Evolutionary conservation across 2,888 invertebrate genomes (phyloP).

Genomic region (Agriopis marginaria): DNA sequence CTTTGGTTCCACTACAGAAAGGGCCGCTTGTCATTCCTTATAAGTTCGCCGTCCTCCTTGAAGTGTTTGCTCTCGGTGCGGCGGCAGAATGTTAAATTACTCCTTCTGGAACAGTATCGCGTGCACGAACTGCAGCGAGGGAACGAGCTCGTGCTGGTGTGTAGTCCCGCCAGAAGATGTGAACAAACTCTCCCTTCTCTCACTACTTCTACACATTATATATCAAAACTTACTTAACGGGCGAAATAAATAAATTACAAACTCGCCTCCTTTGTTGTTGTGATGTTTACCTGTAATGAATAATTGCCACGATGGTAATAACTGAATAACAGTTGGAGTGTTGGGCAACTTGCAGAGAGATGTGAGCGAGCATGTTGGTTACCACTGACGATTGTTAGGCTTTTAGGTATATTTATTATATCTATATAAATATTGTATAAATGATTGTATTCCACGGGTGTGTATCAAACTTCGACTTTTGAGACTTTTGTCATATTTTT

Average conservation of each 20-base stretch:
- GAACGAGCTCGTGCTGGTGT: conserved; percentile 61
- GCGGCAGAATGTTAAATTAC: conserved; percentile 64
- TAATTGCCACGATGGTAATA: no score
- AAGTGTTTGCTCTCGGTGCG: conserved; percentile 61
- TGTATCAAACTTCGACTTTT: no score
- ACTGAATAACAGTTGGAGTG: no score
- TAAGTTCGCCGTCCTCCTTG: conserved; percentile 45
- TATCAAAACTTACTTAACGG: conserved; percentile 71
- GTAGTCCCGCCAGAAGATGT: conserved; percentile 71
- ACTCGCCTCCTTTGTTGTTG: conserved; percentile 52
- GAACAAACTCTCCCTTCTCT: conserved; percentile 61
- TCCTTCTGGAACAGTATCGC: conserved; percentile 73
- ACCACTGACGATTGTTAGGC: no score
- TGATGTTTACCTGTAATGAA: conserved; percentile 28
- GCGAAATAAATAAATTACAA: conserved; percentile 59
- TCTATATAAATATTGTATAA: no score
- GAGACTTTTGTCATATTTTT: no score
- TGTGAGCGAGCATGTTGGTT: no score
- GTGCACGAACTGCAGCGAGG: conserved; percentile 70
- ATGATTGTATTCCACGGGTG: no score
- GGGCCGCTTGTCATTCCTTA: no score
- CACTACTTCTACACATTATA: conserved; percentile 68
- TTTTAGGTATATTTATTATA: no score
- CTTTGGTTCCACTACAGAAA: no score
- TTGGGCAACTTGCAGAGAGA: no score